Evolutionary conservation across 92 coral and sea anemone genomes (phyloP).

Genomic region (Umimayanthus chanpuru): DNA sequence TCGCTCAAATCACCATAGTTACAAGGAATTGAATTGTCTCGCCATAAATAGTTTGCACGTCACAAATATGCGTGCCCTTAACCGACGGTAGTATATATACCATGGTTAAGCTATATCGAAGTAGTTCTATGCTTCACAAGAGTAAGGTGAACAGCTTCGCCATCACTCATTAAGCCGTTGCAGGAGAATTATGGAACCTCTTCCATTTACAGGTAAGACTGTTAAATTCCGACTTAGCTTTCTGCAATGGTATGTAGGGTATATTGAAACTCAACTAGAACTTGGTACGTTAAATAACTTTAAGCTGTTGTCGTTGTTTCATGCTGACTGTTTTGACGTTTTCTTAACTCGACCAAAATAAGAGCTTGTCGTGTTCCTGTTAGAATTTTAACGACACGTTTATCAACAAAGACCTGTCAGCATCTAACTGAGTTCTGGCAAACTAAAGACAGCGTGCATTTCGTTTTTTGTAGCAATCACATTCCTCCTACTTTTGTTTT

Average conservation of each 20-base stretch:
- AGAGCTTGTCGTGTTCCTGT: neutral
- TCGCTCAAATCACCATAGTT: constrained; percentile 8
- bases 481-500: neutral
- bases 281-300: neutral
- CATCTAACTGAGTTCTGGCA: neutral
- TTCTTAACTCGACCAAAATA: neutral
- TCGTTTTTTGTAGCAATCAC: too few species aligned
- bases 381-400: neutral
- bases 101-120: neutral
- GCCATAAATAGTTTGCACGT: constrained; percentile 46
- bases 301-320: neutral
- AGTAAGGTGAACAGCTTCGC: constrained; percentile 18
- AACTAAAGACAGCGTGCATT: neutral
- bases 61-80: constrained; percentile 10
- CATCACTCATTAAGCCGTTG: neutral
- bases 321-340: neutral
- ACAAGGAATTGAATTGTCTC: constrained; percentile 44
- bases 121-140: constrained; percentile 26
- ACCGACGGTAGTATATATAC: constrained; percentile 25
- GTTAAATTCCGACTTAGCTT: neutral
- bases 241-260: neutral
- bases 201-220: constrained; percentile 40
- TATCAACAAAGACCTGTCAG: neutral
- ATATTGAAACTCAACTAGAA: neutral
- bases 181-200: constrained; percentile 35